Evolutionary conservation across 2,797 vertebrate genomes (phyloP).

Genomic region (Amniataba percoides): DNA sequence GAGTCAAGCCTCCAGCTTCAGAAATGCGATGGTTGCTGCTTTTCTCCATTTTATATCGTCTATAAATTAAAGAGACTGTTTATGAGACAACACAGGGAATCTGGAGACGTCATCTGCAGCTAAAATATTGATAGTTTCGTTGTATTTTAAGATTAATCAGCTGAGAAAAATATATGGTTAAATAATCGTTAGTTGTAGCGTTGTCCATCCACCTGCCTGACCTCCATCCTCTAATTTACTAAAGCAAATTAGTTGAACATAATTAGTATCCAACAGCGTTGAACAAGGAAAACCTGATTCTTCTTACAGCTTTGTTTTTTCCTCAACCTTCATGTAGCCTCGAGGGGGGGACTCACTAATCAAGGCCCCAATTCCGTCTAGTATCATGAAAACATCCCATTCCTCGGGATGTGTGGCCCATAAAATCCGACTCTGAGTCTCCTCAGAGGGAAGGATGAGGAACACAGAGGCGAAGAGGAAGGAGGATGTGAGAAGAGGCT

Average conservation of each 20-base stretch:
- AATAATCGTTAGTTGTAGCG: too few species aligned
- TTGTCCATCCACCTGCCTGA: neutral
- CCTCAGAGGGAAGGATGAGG: conserved; percentile 8
- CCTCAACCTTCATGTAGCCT: conserved; percentile 9
- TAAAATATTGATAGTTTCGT: too few species aligned
- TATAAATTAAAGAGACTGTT: too few species aligned
- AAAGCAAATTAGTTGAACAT: neutral
- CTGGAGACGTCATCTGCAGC: too few species aligned
- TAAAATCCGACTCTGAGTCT: conserved; percentile 28
- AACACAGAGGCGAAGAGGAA: neutral
- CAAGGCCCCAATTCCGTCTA: conserved; percentile 46
- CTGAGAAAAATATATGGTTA: too few species aligned
- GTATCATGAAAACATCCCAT: conserved; percentile 37
- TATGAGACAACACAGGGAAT: too few species aligned
- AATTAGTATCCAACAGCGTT: conserved; percentile 1
- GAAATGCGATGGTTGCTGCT: too few species aligned
- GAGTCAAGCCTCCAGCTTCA: too few species aligned
- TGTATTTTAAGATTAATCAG: too few species aligned
- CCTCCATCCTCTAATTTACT: neutral
- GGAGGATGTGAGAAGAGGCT: neutral
- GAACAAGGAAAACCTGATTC: conserved; percentile 10
- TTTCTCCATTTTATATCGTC: too few species aligned
- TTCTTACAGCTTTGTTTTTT: neutral
- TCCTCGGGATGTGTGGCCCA: conserved; percentile 18
- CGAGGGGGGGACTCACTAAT: conserved; percentile 28